phyloP scores from a whole-genome alignment of 1,140 invertebrate genomes.

The Drosophila miranda region DNA sequence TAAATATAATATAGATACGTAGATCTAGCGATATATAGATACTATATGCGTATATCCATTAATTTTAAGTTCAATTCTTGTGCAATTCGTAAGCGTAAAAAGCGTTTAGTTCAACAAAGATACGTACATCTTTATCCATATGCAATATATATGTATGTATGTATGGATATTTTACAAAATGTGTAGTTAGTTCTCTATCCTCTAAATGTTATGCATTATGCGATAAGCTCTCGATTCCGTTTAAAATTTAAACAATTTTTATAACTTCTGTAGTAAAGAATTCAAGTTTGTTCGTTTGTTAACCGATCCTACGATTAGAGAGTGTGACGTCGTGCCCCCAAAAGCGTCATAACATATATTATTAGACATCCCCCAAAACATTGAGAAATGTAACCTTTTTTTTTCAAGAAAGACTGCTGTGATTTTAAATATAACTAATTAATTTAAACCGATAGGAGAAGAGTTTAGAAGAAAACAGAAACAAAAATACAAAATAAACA shows the following conservation, averaged over 20 bases:
- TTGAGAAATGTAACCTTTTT: constrained; percentile 78
- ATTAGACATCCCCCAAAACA: constrained; percentile 50
- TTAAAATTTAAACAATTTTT: constrained; percentile 53
- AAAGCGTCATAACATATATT: constrained; percentile 22
- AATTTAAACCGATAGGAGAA: constrained; percentile 46
- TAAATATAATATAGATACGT: constrained; percentile 41
- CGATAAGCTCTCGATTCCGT: constrained; percentile 73
- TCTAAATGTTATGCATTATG: constrained; percentile 55
- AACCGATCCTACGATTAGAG: constrained; percentile 15
- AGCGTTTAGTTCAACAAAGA: constrained; percentile 42
- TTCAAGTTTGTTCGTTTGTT: constrained; percentile 57
- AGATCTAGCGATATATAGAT: constrained; percentile 28
- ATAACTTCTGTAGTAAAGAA: constrained; percentile 42
- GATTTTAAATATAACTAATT: constrained; percentile 80
- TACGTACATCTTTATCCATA: constrained; percentile 42
- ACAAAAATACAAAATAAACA: constrained; percentile 58
- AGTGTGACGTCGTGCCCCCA: not conserved
- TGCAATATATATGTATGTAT: constrained; percentile 32
- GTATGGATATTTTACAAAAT: constrained; percentile 38
- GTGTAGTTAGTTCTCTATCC: constrained; percentile 57
- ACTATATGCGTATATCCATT: constrained; percentile 8
- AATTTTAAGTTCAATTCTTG: constrained; percentile 42
- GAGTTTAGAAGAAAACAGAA: constrained; percentile 33
- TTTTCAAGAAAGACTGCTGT: constrained; percentile 81
- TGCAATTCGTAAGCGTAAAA: constrained; percentile 48